Evolutionary conservation across 2,888 invertebrate genomes (phyloP).

Genomic region (Archips xylosteana): DNA sequence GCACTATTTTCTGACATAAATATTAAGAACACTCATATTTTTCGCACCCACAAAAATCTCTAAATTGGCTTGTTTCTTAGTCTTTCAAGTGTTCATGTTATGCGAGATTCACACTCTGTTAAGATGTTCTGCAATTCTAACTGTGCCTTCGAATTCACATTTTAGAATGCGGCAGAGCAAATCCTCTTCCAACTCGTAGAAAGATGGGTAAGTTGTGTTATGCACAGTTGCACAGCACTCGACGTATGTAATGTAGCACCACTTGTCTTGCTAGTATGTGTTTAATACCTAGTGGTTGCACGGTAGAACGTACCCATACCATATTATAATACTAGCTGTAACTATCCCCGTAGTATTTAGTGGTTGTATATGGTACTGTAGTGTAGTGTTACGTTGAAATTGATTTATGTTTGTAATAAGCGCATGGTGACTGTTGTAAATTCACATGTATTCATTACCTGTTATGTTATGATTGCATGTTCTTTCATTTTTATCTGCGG

Average conservation of each 20-base stretch:
- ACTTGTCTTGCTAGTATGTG: slow-evolving; percentile 9
- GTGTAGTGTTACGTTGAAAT: background rate
- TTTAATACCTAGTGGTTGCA: slow-evolving; percentile 14
- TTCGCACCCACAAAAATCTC: slow-evolving; percentile 4
- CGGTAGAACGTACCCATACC: background rate
- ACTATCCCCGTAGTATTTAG: background rate
- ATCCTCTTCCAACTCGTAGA: slow-evolving; percentile 73
- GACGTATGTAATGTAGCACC: slow-evolving; percentile 42
- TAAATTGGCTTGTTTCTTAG: background rate
- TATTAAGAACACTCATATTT: slow-evolving; percentile 23
- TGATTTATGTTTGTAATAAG: background rate
- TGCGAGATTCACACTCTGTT: slow-evolving; percentile 5
- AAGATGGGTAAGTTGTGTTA: slow-evolving; percentile 77
- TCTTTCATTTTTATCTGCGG: background rate
- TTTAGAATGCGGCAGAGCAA: slow-evolving; percentile 84
- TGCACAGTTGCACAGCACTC: slow-evolving; percentile 50
- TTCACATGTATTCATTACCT: background rate
- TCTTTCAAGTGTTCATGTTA: slow-evolving; percentile 1
- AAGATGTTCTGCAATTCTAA: slow-evolving; percentile 41
- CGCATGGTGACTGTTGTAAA: background rate
- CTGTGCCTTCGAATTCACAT: slow-evolving; percentile 61
- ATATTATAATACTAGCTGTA: background rate
- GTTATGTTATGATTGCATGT: slow-evolving; percentile 4
- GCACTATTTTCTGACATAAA: background rate
- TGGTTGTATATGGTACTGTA: background rate